Evolutionary conservation across 2,113 vertebrate species (phyloP).

Genomic region (Catharus fuscescens): DNA sequence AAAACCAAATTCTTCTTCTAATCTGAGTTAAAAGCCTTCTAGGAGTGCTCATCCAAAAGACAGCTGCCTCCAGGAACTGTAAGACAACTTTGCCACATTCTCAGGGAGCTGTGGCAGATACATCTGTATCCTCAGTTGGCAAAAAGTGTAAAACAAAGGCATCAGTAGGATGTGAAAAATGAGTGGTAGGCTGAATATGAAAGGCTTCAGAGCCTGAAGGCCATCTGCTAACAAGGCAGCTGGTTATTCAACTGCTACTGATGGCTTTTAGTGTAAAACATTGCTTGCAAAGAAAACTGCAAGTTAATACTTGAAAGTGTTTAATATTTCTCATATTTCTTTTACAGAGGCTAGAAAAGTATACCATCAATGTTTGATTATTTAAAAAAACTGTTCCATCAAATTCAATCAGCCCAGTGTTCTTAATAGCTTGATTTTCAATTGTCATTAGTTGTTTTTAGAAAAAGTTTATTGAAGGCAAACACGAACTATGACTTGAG

Average conservation of each 20-base stretch:
- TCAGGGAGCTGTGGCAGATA: neutral
- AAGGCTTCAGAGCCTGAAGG: neutral
- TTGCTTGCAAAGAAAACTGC: neutral
- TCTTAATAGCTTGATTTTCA: neutral
- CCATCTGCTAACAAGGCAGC: neutral
- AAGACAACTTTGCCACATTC: neutral
- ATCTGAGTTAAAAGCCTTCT: neutral
- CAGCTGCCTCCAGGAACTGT: neutral
- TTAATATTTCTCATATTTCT: neutral
- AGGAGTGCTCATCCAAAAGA: neutral
- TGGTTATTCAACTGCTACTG: neutral
- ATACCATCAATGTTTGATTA: neutral
- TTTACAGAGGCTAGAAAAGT: neutral
- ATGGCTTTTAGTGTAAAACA: neutral
- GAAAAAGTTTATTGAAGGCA: neutral
- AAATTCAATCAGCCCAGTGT: neutral
- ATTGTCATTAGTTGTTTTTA: neutral
- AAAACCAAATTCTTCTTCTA: neutral
- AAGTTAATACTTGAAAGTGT: neutral
- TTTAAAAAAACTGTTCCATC: neutral
- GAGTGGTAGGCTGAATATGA: neutral
- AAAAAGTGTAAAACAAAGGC: neutral
- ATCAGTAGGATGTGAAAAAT: neutral
- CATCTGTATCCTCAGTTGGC: neutral
- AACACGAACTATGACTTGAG: neutral